Conservation (phyloP, 2,888 invertebrate species). For the Apodemia mormo region DNA sequence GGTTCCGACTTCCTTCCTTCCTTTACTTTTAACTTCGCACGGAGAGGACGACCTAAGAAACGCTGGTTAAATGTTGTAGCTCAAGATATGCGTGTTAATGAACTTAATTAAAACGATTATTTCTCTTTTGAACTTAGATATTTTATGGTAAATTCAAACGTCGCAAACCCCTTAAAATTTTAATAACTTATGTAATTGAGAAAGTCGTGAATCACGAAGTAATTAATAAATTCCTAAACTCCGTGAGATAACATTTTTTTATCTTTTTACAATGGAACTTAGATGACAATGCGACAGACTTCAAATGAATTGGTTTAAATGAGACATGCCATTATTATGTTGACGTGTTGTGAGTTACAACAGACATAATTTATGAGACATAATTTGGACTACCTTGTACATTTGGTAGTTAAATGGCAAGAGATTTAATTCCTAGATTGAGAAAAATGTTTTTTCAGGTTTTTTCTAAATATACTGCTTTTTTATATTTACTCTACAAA, state of each 20-base stretch:
- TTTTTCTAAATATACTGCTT: too few species aligned
- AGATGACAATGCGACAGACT: neutral
- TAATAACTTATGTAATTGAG: slow-evolving; percentile 12
- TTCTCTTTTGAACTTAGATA: slow-evolving; percentile 8
- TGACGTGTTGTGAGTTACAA: neutral
- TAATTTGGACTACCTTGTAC: too few species aligned
- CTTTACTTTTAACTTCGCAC: too few species aligned
- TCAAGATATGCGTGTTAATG: too few species aligned
- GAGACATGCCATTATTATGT: neutral
- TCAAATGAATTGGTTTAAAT: neutral
- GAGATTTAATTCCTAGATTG: too few species aligned
- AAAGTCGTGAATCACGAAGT: slow-evolving; percentile 5
- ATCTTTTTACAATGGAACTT: slow-evolving; percentile 1
- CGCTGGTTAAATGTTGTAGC: too few species aligned
- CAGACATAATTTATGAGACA: too few species aligned
- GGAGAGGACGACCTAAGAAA: too few species aligned
- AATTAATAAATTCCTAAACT: slow-evolving; percentile 9
- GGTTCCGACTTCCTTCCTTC: too few species aligned
- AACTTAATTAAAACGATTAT: neutral
- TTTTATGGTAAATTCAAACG: neutral
- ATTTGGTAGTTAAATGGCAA: too few species aligned
- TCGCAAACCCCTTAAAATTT: slow-evolving; percentile 1
- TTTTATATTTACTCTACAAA: too few species aligned
- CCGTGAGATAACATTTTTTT: slow-evolving; percentile 6
- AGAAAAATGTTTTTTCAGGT: too few species aligned